Base-by-base conservation (phyloP, 2,888 invertebrate genomes). In the Pheosia tremula region DNA sequence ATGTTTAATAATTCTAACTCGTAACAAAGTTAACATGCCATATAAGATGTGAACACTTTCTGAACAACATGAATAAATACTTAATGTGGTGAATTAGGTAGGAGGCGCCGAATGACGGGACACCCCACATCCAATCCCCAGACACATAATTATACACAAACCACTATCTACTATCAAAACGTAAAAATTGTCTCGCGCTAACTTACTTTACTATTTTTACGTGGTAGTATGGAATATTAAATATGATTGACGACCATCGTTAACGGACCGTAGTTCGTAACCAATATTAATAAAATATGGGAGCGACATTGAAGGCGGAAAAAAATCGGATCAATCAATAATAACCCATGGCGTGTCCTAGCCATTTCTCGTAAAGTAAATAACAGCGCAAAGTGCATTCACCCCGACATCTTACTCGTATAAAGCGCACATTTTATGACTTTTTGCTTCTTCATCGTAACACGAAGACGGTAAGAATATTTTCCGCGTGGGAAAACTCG, bases 321-420 rank as follows among this genome's bases (percentile, higher is more conserved):
- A 85, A 84, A 82, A 76, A 81, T 36, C 71, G 78, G 82, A 87
- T 81, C 82, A 88, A 90, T 90, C 89, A 87, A 89, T 88, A 84
- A 80, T 74, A 78, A 74, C 74, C 67, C 69, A 80, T 81, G 78
- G 74, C 81, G 75, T 81, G 80, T 67, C 78, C 81, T 79, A 79
- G 76, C 83, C 83, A 83, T 85, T 73, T 72, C 64, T 68, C 56
- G 66, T 61, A 64, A 64, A 77, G 66, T 73, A 83, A 78, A 77
- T 78, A 79, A 67, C 68, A 71, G 65, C 60, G 68, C 65, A 60
- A 71, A 77, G 83, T 81, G 81, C 85, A 82, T 83, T 85, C 79
- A 83, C 80, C 80, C 78, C 69, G 47, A 62, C 38, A 56, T 69
- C 65, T 67, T 62, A 66, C 59, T 69, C 62, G 66, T 78, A 78